Percentiles rank a stretch among this genome's conserved stretches.
These are phyloP conservation scores for Anthrax anthrax DNA, from an alignment of 2,888 invertebrate genomes.

Conservation along the genomic window DNA sequence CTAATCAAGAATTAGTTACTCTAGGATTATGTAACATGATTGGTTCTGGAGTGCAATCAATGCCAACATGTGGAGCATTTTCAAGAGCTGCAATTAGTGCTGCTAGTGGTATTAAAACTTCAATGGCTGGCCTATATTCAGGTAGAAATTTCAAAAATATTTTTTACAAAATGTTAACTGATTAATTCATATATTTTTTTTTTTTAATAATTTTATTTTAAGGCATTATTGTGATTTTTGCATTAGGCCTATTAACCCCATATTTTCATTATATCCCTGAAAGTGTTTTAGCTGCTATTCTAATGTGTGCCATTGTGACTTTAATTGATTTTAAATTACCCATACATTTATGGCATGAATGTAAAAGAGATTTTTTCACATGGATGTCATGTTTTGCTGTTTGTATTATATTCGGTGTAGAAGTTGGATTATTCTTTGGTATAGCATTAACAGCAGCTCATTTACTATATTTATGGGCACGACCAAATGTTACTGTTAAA, in stretches of 20 bases:
- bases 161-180: neutral
- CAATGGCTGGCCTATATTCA: constrained; percentile 40
- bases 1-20: constrained; percentile 82
- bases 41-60: constrained; percentile 71
- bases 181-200: too few species aligned
- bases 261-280: constrained; percentile 78
- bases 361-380: constrained; percentile 48
- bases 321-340: constrained; percentile 42
- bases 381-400: constrained; percentile 52
- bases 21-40: constrained; percentile 68
- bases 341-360: constrained; percentile 40
- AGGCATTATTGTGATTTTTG: constrained; percentile 68
- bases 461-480: constrained; percentile 53
- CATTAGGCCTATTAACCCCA: constrained; percentile 73
- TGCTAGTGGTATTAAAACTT: constrained; percentile 75
- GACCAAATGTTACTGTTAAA: constrained; percentile 39
- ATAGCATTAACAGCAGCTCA: constrained; percentile 46
- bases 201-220: constrained; percentile 18
- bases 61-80: constrained; percentile 80
- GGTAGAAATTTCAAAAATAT: constrained; percentile 15
- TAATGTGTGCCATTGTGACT: constrained; percentile 66
- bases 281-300: constrained; percentile 71
- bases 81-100: constrained; percentile 78
- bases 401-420: constrained; percentile 56
- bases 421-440: constrained; percentile 66